These are phyloP conservation scores for Andinoacara biseriatus DNA, from an alignment of 2,113 vertebrate genomes.

Conservation along the genomic window DNA sequence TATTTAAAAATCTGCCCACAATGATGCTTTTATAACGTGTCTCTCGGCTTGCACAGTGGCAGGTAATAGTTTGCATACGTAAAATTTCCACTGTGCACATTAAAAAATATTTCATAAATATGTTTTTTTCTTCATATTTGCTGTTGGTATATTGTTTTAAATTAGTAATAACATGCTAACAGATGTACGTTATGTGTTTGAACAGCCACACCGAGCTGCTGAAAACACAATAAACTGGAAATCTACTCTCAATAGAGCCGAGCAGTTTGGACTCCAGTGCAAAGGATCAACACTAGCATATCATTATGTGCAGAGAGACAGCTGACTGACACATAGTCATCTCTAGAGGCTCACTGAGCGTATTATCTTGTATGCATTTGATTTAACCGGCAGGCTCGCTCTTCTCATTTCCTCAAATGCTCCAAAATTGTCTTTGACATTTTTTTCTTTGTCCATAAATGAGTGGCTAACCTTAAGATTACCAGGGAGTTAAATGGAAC, in stretches of 20 bases:
- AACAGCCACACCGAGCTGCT: not conserved
- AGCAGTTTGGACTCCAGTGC: not conserved
- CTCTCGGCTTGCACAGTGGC: not conserved
- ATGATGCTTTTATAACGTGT: fast-evolving
- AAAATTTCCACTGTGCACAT: not conserved
- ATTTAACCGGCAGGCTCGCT: not conserved
- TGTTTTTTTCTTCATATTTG: not conserved
- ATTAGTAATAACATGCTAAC: not conserved
- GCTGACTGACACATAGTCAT: not conserved
- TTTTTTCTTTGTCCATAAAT: not conserved
- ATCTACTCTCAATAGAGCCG: not conserved
- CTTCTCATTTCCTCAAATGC: not conserved
- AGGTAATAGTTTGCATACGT: not conserved
- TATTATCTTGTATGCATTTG: not conserved
- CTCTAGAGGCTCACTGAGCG: not conserved
- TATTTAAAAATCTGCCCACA: not conserved
- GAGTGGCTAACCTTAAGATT: not conserved
- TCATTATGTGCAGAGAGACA: not conserved
- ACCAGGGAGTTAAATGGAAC: not conserved
- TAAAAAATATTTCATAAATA: not conserved
- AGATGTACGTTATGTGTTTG: not conserved
- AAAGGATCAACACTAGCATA: not conserved
- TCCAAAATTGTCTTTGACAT: not conserved
- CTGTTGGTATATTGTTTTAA: not conserved
- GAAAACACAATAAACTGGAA: not conserved